Percentiles rank a stretch among this genome's conserved stretches.
Evolutionary conservation across 2,888 invertebrate species (phyloP).

Genomic region (Carpatolechia fugitivella): DNA sequence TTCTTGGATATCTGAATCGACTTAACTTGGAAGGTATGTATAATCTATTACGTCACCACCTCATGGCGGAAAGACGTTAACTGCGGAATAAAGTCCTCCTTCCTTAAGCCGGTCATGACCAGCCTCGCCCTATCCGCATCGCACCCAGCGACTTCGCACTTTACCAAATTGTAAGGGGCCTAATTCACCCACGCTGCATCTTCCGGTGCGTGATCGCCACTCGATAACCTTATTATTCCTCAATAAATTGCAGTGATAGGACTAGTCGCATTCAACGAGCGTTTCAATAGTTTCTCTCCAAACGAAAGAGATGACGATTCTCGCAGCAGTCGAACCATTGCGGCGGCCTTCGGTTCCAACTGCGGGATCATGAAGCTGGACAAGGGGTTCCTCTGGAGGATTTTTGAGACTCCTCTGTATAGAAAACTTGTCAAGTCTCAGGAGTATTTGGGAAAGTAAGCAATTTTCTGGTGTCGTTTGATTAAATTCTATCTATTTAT

Average conservation of each 20-base stretch:
- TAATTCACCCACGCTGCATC: too few relatives aligned
- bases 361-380: conserved; percentile 84
- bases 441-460: conserved; percentile 83
- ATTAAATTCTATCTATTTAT: neutral
- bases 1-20: conserved; percentile 84
- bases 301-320: conserved; percentile 80
- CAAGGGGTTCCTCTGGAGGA: conserved; percentile 85
- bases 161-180: too few relatives aligned
- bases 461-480: neutral
- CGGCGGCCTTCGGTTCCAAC: conserved; percentile 86
- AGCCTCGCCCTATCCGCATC: too few relatives aligned
- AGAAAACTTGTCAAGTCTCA: conserved; percentile 83
- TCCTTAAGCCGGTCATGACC: too few relatives aligned
- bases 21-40: conserved; percentile 87
- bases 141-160: too few relatives aligned
- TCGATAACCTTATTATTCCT: neutral
- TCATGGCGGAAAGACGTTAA: too few relatives aligned
- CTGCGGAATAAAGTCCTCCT: too few relatives aligned
- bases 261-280: conserved; percentile 83
- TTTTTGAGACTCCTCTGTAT: conserved; percentile 86
- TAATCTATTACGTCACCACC: too few relatives aligned
- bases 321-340: conserved; percentile 83
- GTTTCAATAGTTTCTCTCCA: conserved; percentile 82
- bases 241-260: conserved; percentile 84
- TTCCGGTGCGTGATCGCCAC: too few relatives aligned